Conservation (phyloP, 1,140 invertebrate genomes). For the Heliothis subflexa region DNA sequence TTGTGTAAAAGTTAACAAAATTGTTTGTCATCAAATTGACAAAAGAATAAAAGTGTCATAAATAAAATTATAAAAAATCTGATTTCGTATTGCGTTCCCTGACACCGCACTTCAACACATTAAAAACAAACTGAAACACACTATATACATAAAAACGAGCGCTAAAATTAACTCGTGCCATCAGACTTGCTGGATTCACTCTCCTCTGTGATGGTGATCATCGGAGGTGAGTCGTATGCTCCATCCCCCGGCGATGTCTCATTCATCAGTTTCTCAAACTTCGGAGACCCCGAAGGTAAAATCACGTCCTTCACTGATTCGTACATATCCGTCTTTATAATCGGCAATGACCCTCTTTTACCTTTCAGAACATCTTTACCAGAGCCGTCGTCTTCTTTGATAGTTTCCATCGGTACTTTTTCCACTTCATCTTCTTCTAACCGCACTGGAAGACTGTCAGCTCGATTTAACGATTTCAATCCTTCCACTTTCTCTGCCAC, state of each 20-base stretch:
- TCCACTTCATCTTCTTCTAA: slow-evolving; percentile 70
- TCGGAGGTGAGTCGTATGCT: slow-evolving; percentile 72
- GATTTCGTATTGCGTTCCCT: neutral
- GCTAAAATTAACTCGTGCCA: slow-evolving; percentile 79
- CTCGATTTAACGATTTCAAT: slow-evolving; percentile 70
- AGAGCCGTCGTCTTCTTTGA: slow-evolving; percentile 75
- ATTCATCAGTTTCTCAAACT: slow-evolving; percentile 82
- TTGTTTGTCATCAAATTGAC: too few relatives aligned
- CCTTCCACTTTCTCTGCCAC: slow-evolving; percentile 74
- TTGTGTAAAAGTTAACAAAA: too few relatives aligned
- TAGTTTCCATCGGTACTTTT: slow-evolving; percentile 70
- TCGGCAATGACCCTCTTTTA: slow-evolving; percentile 80
- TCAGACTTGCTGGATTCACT: slow-evolving; percentile 77
- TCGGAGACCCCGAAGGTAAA: slow-evolving; percentile 73
- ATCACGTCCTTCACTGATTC: slow-evolving; percentile 79
- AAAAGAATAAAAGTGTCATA: neutral
- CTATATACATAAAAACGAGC: slow-evolving; percentile 73
- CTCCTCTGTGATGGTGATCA: slow-evolving; percentile 85
- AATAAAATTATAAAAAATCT: slow-evolving; percentile 4
- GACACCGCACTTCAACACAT: slow-evolving; percentile 35
- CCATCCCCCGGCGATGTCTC: slow-evolving; percentile 78
- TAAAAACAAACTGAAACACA: slow-evolving; percentile 39
- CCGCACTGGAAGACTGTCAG: slow-evolving; percentile 77
- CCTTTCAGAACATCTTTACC: slow-evolving; percentile 67
- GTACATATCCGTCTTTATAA: slow-evolving; percentile 79